These are phyloP conservation scores for Drosophila takahashii DNA, from an alignment of 1,140 invertebrate species.

Conservation along the genomic window DNA sequence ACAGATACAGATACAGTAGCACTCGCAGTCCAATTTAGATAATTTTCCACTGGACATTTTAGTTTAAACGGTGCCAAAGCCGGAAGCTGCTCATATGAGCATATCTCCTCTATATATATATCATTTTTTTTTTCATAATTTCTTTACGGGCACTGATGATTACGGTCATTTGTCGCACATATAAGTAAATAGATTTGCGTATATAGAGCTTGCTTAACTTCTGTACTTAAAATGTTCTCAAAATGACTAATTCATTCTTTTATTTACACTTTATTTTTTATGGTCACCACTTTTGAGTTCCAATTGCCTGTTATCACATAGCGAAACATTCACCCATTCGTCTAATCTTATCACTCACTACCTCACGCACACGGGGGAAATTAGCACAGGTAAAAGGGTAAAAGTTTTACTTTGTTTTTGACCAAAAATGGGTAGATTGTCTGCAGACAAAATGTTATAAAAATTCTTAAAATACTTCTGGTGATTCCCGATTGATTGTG, in stretches of 20 bases:
- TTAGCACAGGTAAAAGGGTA: not conserved
- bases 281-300: not conserved
- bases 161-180: conserved; percentile 17
- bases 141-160: conserved; percentile 20
- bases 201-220: conserved; percentile 2
- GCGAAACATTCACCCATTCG: conserved; percentile 17
- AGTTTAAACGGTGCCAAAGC: conserved; percentile 37
- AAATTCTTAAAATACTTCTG: not conserved
- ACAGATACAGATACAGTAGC: conserved; percentile 3
- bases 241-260: conserved; percentile 34
- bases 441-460: not conserved
- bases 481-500: conserved; percentile 12
- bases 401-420: not conserved
- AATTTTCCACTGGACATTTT: conserved; percentile 58
- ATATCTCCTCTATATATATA: conserved; percentile 60
- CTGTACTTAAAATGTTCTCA: no score
- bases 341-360: conserved; percentile 44
- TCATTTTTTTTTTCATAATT: conserved; percentile 32
- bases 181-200: conserved; percentile 4
- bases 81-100: conserved; percentile 78
- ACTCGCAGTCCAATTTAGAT: conserved; percentile 60
- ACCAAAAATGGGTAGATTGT: not conserved
- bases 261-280: conserved; percentile 20
- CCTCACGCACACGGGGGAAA: conserved; percentile 1
- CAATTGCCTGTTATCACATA: conserved; percentile 31